Base-by-base conservation (phyloP, 2,888 invertebrate genomes). In the Hemithea aestivaria region DNA sequence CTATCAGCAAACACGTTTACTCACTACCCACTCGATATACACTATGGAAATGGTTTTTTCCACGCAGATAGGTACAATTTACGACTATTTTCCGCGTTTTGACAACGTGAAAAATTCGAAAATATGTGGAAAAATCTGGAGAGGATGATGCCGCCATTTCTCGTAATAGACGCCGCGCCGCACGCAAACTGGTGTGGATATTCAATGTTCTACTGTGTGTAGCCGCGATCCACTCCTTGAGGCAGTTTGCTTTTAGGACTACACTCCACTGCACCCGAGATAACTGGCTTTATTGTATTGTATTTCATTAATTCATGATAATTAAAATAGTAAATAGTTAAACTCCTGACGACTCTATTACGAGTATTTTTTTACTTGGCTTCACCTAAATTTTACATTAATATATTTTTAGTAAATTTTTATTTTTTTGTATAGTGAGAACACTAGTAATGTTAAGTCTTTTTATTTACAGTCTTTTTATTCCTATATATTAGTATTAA, bases 71-170 rank as follows among this genome's bases (percentile, higher is more conserved):
- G 53, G 56, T 55, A 54, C 56, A 60, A 67, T 62, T 65, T 67
- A 69, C 56, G 69, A 54, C 58, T 53, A 59, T 62, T 57, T 66
- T 64, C 66, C 66, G 59, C 53, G 48, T 51, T 61, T 56, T 54
- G 59, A 62, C 58, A 56, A 52, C 49, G 43, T 51, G 53, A 43
- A 62, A 59, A 40, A 52, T 50, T 52, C 45, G 41, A 41, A 44
- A 50, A 58, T 59, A 59, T 62, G 59, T 63, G 26, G 42, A 40
- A 48, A 58, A 61, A 59, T 62, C 60, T 65, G 41, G 44, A 46
- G 50, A 43, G 48, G 52, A 53, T 53, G 46, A 55, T 54, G 49
- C 45, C 51, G 48, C 56, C 53, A 51, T 59, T 62, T 47, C 48
- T 51, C 49, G 62, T 61, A 60, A 61, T 64, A 63, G 53, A 49